Evolutionary conservation across 1,140 invertebrate species (phyloP).

Genomic region (Centruroides sculpturatus): DNA sequence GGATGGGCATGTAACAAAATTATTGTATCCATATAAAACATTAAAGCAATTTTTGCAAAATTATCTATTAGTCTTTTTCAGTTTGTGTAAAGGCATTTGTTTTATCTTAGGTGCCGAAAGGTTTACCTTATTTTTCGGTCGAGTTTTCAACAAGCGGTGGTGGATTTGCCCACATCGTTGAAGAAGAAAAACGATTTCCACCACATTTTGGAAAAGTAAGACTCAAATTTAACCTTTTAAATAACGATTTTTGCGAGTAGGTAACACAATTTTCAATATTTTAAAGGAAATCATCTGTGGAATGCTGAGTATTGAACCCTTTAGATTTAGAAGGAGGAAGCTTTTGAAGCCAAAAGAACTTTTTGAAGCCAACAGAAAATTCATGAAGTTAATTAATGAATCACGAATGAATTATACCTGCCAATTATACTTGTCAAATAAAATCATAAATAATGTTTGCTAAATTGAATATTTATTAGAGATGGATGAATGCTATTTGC

Average conservation of each 20-base stretch:
- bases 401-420: too few relatives aligned
- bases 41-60: too few relatives aligned
- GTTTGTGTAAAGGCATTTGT: too few relatives aligned
- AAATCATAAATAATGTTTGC: too few relatives aligned
- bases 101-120: constrained; percentile 57
- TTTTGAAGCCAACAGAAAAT: constrained; percentile 43
- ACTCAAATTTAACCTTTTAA: not conserved
- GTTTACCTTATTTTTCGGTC: constrained; percentile 84
- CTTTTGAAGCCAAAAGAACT: constrained; percentile 52
- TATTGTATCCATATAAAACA: too few relatives aligned
- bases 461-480: too few relatives aligned
- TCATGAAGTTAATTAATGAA: too few relatives aligned
- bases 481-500: too few relatives aligned
- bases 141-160: constrained; percentile 68
- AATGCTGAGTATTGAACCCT: constrained; percentile 76
- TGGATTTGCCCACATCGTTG: constrained; percentile 95
- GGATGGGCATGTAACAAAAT: too few relatives aligned
- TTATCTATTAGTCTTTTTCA: too few relatives aligned
- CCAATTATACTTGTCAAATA: too few relatives aligned
- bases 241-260: too few relatives aligned
- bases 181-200: constrained; percentile 78
- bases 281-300: constrained; percentile 84
- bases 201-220: constrained; percentile 75
- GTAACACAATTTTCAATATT: not conserved
- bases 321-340: constrained; percentile 69